phyloP scores from a whole-genome alignment of 2,113 vertebrate species.

The Parotia lawesii region DNA sequence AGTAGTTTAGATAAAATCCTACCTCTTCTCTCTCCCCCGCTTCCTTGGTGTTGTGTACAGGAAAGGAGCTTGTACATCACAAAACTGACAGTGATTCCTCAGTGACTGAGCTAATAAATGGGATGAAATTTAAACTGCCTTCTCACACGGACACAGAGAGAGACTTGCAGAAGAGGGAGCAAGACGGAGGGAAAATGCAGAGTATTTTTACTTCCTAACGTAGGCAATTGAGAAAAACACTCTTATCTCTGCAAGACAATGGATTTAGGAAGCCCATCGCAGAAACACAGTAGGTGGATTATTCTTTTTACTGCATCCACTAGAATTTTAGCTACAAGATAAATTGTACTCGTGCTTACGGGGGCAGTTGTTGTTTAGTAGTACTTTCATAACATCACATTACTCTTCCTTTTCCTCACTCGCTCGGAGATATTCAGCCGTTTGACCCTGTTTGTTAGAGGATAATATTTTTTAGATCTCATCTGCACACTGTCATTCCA shows the following conservation, averaged over 20 bases:
- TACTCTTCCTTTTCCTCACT: background rate
- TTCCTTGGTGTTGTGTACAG: background rate
- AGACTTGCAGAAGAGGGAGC: constrained; percentile 42
- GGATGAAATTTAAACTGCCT: constrained; percentile 71
- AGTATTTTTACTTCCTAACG: constrained; percentile 31
- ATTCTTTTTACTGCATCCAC: constrained; percentile 19
- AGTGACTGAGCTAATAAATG: constrained; percentile 57
- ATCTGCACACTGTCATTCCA: background rate
- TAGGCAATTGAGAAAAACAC: background rate
- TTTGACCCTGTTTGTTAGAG: background rate
- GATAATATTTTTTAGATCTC: background rate
- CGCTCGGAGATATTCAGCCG: background rate
- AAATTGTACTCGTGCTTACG: background rate
- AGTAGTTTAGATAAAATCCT: constrained; percentile 49
- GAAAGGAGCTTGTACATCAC: background rate
- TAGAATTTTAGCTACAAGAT: background rate
- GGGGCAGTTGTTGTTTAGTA: background rate
- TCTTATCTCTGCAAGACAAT: constrained; percentile 64
- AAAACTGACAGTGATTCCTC: constrained; percentile 53
- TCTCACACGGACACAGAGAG: background rate
- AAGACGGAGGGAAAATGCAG: constrained; percentile 38
- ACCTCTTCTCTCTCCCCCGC: constrained; percentile 11
- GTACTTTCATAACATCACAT: background rate
- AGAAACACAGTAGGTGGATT: constrained; percentile 79
- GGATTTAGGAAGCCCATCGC: constrained; percentile 75